These are phyloP conservation scores for Lasioglossum oenotherae DNA, from an alignment of 2,888 invertebrate genomes.

Conservation along the genomic window DNA sequence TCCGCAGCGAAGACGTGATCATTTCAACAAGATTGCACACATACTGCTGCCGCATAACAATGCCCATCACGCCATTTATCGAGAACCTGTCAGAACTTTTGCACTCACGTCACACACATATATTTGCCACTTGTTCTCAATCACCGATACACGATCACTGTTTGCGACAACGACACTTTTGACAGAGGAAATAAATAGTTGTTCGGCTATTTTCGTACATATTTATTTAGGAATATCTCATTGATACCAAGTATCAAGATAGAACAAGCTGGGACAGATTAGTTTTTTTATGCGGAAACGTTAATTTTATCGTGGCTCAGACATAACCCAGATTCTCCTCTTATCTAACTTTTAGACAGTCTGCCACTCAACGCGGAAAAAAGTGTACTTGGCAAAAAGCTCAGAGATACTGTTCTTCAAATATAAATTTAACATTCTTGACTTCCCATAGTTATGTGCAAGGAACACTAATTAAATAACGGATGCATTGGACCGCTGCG, in stretches of 20 bases:
- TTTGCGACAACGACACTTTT: background rate
- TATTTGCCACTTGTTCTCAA: background rate
- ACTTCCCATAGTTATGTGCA: background rate
- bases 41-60: background rate
- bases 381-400: background rate
- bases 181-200: background rate
- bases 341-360: conserved; percentile 4
- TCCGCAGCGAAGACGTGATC: background rate
- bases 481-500: background rate
- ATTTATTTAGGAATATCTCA: background rate
- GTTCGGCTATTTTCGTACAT: background rate
- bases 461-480: background rate
- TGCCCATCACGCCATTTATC: background rate
- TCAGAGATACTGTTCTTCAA: background rate
- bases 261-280: background rate
- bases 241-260: background rate
- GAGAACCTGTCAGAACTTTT: background rate
- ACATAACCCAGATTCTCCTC: background rate
- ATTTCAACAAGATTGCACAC: conserved; percentile 4
- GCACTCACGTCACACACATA: background rate
- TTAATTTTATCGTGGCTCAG: background rate
- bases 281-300: background rate
- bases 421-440: background rate
- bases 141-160: background rate
- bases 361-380: background rate